phyloP scores from a whole-genome alignment of 2,888 invertebrate species.

The Heliconius sara region DNA sequence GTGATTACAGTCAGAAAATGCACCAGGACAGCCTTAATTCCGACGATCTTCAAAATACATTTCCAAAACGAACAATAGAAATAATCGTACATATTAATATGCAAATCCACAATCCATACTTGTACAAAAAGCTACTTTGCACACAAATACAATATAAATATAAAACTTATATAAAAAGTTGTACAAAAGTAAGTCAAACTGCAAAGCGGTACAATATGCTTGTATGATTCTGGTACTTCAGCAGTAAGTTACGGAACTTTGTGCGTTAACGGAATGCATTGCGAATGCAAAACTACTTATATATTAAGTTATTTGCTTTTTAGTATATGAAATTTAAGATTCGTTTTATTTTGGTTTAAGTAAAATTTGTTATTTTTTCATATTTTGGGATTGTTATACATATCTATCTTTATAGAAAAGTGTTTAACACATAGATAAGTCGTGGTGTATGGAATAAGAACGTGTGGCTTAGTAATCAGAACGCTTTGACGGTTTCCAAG shows the following conservation, averaged over 20 bases:
- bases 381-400: no score
- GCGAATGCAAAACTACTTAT: conserved; percentile 42
- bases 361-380: neutral
- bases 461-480: neutral
- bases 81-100: neutral
- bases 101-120: neutral
- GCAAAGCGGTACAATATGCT: conserved; percentile 45
- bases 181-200: conserved; percentile 40
- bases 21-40: no score
- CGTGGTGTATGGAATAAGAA: no score
- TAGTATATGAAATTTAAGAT: conserved; percentile 37
- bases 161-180: conserved; percentile 35
- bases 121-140: conserved; percentile 23
- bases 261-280: conserved; percentile 44
- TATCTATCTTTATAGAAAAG: no score
- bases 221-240: conserved; percentile 41
- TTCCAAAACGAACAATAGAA: neutral
- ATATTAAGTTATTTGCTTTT: conserved; percentile 32
- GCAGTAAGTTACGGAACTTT: conserved; percentile 41
- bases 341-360: conserved; percentile 19
- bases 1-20: neutral
- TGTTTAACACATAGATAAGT: no score
- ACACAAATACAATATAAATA: conserved; percentile 23
- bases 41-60: neutral
- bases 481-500: neutral